Conservation (phyloP, 2,797 vertebrate species). For the Paedocypris micromegethes region DNA sequence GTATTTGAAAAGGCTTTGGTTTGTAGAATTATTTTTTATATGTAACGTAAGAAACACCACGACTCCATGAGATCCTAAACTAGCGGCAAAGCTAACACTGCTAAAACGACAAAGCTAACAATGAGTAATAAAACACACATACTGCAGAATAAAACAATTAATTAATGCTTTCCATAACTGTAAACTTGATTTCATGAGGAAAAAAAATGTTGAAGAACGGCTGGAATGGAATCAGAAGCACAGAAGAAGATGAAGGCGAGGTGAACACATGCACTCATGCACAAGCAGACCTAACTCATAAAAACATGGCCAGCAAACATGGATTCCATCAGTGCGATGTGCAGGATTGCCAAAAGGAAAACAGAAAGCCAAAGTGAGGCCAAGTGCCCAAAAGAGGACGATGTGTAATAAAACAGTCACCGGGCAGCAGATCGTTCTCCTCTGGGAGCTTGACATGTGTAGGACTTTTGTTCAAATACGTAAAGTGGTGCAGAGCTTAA, state of each 20-base stretch:
- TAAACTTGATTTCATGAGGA: too few species aligned
- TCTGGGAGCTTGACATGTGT: constrained; percentile 45
- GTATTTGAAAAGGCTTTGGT: too few species aligned
- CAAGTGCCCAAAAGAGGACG: constrained; percentile 53
- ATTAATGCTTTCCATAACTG: too few species aligned
- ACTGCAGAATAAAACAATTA: too few species aligned
- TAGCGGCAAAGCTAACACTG: too few species aligned
- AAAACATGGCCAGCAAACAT: constrained; percentile 47
- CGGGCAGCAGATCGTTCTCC: constrained; percentile 49
- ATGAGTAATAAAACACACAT: too few species aligned
- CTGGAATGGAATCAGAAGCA: constrained; percentile 21
- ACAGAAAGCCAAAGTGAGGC: constrained; percentile 52
- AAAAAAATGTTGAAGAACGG: neutral
- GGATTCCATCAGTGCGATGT: constrained; percentile 44
- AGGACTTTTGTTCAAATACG: constrained; percentile 42
- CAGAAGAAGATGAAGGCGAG: constrained; percentile 30
- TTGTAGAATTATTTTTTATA: too few species aligned
- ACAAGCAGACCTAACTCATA: constrained; percentile 39
- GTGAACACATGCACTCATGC: constrained; percentile 49
- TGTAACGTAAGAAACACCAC: too few species aligned
- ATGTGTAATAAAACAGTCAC: constrained; percentile 9
- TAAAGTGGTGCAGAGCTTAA: constrained; percentile 59
- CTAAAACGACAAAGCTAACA: too few species aligned
- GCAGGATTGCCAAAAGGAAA: constrained; percentile 55
- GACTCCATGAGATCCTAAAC: too few species aligned